Evolutionary conservation across 1,140 invertebrate genomes (phyloP).

Genomic region (Trichomalopsis sarcophagae): DNA sequence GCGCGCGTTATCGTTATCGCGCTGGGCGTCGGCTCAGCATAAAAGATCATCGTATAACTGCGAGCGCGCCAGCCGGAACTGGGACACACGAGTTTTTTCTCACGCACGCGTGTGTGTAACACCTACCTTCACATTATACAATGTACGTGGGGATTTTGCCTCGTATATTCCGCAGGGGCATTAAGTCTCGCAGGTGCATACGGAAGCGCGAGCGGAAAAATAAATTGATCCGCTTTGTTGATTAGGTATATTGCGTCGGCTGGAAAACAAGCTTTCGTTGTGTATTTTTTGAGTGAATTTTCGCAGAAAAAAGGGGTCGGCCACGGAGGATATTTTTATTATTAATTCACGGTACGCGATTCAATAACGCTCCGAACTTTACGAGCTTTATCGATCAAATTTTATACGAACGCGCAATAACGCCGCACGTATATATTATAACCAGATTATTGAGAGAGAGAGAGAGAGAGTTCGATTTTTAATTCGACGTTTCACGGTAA

Average conservation of each 20-base stretch:
- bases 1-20: conserved; percentile 25
- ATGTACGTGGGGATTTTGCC: too few relatives aligned
- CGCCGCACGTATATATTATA: too few relatives aligned
- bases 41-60: background rate
- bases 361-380: background rate
- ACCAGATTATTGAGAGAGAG: background rate
- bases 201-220: too few relatives aligned
- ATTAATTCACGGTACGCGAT: background rate
- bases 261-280: background rate
- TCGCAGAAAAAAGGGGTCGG: background rate
- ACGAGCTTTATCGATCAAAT: background rate
- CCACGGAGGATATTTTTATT: background rate
- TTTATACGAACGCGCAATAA: background rate
- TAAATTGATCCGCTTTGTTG: background rate
- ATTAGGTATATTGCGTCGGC: background rate
- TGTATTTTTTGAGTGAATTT: background rate
- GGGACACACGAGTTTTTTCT: background rate
- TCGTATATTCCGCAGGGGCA: too few relatives aligned
- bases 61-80: background rate
- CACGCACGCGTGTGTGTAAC: too few relatives aligned
- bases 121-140: too few relatives aligned
- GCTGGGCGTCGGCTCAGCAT: background rate
- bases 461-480: background rate
- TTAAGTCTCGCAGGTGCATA: background rate
- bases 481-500: background rate